Conservation (phyloP, 2,113 vertebrate species). For the Butorides virescens region DNA sequence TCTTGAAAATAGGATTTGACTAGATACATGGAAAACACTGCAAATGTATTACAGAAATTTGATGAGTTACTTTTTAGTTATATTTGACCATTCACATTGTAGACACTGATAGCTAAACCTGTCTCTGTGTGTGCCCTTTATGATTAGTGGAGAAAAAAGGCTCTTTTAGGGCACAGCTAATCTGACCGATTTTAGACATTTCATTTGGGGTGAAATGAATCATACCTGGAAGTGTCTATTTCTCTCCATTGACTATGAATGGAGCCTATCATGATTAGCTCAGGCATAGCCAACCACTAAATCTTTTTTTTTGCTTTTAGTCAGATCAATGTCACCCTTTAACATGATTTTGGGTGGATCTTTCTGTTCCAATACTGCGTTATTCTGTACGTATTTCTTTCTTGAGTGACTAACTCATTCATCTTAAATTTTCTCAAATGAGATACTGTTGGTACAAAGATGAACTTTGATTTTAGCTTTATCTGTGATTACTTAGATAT, state of each 20-base stretch:
- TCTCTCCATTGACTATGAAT: neutral
- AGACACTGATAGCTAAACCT: neutral
- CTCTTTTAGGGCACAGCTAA: neutral
- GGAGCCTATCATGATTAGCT: neutral
- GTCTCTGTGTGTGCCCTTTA: neutral
- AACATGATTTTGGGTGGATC: neutral
- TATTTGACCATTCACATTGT: neutral
- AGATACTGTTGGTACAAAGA: neutral
- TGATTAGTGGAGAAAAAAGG: neutral
- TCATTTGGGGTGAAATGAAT: neutral
- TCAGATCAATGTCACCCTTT: neutral
- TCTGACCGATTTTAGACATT: neutral
- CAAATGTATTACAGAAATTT: neutral
- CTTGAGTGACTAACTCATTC: neutral
- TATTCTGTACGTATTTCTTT: neutral
- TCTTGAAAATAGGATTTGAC: neutral
- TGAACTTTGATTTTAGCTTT: neutral
- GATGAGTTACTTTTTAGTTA: neutral
- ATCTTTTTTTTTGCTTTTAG: neutral
- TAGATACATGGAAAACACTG: neutral
- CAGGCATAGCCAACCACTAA: neutral
- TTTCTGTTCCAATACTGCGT: neutral
- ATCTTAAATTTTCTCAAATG: neutral
- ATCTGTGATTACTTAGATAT: neutral
- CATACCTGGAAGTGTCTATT: neutral